Conservation (phyloP, 2,113 vertebrate species). For the Trinectes maculatus region DNA sequence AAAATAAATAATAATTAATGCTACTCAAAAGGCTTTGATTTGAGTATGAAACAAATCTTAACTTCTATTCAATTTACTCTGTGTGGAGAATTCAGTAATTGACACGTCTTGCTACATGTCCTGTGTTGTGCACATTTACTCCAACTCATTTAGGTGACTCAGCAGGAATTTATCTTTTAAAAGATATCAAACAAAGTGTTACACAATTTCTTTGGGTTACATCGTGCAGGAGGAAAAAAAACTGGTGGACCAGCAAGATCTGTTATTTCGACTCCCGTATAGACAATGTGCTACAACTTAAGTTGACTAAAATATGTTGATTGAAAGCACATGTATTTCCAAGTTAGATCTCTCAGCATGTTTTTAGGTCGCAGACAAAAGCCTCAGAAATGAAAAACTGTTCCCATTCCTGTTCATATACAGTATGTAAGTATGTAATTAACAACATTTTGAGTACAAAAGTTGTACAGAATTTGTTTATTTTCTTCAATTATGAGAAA, state of each 20-base stretch:
- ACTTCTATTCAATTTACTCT: slow-evolving; percentile 1
- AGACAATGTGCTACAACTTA: slow-evolving; percentile 27
- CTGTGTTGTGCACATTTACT: not conserved
- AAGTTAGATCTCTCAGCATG: slow-evolving; percentile 13
- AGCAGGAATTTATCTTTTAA: not conserved
- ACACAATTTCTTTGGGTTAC: slow-evolving; percentile 19
- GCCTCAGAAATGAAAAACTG: slow-evolving; percentile 13
- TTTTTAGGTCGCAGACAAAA: slow-evolving; percentile 9
- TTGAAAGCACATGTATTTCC: slow-evolving; percentile 37
- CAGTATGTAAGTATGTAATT: too few species aligned
- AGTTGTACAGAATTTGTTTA: not conserved
- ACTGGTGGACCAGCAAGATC: not conserved
- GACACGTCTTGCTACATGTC: not conserved
- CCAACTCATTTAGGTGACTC: not conserved
- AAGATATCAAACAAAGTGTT: not conserved
- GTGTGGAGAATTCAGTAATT: not conserved
- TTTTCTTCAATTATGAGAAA: not conserved
- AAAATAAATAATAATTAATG: slow-evolving; percentile 28
- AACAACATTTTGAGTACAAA: too few species aligned
- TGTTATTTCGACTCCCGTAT: not conserved
- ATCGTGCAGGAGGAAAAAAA: slow-evolving; percentile 6
- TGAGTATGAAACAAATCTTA: slow-evolving; percentile 4
- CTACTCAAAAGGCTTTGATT: slow-evolving; percentile 40
- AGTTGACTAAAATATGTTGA: slow-evolving; percentile 18
- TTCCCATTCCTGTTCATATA: not conserved